Percentiles rank a stretch among this genome's conserved stretches.
phyloP scores from a whole-genome alignment of 2,888 invertebrate genomes.

The Nephrotoma flavescens region DNA sequence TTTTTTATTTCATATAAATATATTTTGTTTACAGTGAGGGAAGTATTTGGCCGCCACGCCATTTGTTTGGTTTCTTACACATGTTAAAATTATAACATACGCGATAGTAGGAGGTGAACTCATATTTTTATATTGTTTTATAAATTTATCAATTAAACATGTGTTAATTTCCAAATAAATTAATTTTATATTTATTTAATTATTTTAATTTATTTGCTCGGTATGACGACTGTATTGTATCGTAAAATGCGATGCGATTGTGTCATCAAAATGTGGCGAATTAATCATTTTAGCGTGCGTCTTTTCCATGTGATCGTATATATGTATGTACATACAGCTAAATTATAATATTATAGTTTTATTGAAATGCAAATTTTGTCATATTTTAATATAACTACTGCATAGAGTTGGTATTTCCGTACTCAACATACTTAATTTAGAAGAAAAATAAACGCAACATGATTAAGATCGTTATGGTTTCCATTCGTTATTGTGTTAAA shows the following conservation, averaged over 20 bases:
- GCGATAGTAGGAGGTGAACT: not conserved
- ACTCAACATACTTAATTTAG: no score
- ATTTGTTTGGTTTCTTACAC: not conserved
- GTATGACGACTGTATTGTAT: not conserved
- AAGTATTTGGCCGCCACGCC: not conserved
- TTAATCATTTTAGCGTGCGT: not conserved
- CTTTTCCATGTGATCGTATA: not conserved
- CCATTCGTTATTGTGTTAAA: no score
- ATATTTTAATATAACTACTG: no score
- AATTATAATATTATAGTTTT: not conserved
- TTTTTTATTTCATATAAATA: not conserved
- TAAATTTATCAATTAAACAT: not conserved
- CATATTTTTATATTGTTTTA: not conserved
- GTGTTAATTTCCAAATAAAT: not conserved
- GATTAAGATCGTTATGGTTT: no score
- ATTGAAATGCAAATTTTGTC: not conserved
- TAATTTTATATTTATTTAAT: not conserved
- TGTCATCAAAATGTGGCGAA: not conserved
- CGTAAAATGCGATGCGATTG: not conserved
- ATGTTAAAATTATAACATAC: not conserved
- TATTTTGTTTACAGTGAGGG: not conserved
- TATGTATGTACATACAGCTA: not conserved
- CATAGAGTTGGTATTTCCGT: no score
- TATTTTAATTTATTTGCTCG: not conserved
- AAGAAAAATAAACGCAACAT: no score